Evolutionary conservation across 1,140 invertebrate species (phyloP), one percentile per base, ranked within the genome.

Genomic region (Holotrichia oblita): DNA sequence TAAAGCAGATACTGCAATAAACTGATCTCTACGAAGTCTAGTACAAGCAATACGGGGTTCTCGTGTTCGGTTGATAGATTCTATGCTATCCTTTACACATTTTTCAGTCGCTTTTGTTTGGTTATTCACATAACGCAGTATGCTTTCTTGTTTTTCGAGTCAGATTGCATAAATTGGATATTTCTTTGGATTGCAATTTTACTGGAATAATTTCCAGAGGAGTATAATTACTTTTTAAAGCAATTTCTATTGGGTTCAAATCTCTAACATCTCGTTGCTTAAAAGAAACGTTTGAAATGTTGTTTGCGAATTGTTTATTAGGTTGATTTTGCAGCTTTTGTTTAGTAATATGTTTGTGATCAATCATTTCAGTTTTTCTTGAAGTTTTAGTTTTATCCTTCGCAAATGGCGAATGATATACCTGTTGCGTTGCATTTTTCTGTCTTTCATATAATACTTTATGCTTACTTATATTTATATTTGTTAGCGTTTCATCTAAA

Each of bases 1-100:
- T 78, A 87, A 77, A n/a, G 82, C 24, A 14, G 42, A 79, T 64
- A 87, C 83, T n/a, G 79, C 78, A 17, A 79, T 82, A 20, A 80
- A 77, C 75, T 85, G 76, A n/a, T 83, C 80, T 72, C 81, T 82
- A 69, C 75, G 79, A 6, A 84, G 14, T 40, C 86, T 77, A 12
- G 83, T 82, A 75, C 81, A 84, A 12, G 83, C 80, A 59, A 87
- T 81, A 44, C 80, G 82, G 6, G 84, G 85, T 44, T 82, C 83
- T 59, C 48, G 42, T 9, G 2, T 34, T 12, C 12, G 17, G 69
- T 24, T 75, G 42, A 27, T 9, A 75, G 14, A 64, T 41, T 41
- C 1, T 64, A 14, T 8, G 9, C 4, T 44, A 20, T 12, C 6
- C 22, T 34, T 64, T 17, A 34, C 40, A 61, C 10, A 10, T 24